A percentile compares a stretch with the other conserved stretches of the same genome.
Evolutionary conservation across 1,140 invertebrate genomes (phyloP).

Genomic region (Pseudoatta argentina): DNA sequence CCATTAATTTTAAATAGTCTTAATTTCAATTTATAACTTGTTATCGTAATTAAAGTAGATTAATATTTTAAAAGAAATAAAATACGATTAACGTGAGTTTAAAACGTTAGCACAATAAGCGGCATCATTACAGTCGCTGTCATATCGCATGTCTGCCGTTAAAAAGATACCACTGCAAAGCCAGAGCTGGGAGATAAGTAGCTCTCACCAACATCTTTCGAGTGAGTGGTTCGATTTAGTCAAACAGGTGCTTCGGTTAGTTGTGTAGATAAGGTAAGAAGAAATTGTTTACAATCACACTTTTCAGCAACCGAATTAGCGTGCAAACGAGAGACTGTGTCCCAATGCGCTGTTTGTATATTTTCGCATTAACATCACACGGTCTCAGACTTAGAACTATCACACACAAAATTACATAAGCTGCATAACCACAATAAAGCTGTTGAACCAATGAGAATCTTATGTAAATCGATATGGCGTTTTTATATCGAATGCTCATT

Average conservation of each 20-base stretch:
- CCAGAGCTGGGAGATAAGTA: slow-evolving; percentile 12
- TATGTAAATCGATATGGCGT: too few species aligned
- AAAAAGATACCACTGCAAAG: slow-evolving; percentile 11
- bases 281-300: slow-evolving; percentile 48
- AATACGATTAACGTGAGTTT: slow-evolving; percentile 18
- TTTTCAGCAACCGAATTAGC: slow-evolving; percentile 10
- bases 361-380: background rate
- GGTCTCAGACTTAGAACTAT: background rate
- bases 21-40: background rate
- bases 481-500: too few species aligned
- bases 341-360: slow-evolving; percentile 2
- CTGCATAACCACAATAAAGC: too few species aligned
- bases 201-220: slow-evolving; percentile 45
- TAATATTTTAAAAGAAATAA: background rate
- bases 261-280: slow-evolving; percentile 56
- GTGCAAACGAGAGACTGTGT: slow-evolving; percentile 1
- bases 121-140: background rate
- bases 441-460: too few species aligned
- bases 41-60: background rate
- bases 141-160: slow-evolving; percentile 13
- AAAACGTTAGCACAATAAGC: background rate
- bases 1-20: background rate
- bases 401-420: too few species aligned
- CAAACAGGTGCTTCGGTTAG: slow-evolving; percentile 53
- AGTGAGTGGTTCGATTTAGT: slow-evolving; percentile 38